A percentile compares a stretch with the other conserved stretches of the same genome.
Evolutionary conservation across 2,888 invertebrate genomes (phyloP).

Genomic region (Papilio gigon): DNA sequence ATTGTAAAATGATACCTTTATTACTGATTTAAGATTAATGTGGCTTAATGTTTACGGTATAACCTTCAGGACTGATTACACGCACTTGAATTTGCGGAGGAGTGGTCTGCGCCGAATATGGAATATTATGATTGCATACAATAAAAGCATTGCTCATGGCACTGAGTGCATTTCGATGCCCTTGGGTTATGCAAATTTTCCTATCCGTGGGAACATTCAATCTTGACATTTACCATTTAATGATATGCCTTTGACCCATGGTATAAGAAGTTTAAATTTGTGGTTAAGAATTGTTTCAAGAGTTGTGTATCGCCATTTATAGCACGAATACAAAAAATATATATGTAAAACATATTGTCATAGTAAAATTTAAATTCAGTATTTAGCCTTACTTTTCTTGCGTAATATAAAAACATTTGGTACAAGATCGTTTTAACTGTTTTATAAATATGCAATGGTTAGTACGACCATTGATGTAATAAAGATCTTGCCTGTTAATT

Average conservation of each 20-base stretch:
- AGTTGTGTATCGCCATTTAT: too few relatives aligned
- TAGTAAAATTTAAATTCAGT: too few relatives aligned
- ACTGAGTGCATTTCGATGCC: slow-evolving; percentile 27
- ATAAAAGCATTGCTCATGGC: slow-evolving; percentile 17
- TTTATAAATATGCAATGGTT: background rate
- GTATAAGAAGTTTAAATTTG: too few relatives aligned
- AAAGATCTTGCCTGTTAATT: slow-evolving; percentile 20
- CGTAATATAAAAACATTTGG: background rate
- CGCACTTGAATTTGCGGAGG: slow-evolving; percentile 18
- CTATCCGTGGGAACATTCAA: background rate
- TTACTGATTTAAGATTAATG: background rate
- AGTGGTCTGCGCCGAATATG: slow-evolving; percentile 26
- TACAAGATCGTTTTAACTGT: background rate
- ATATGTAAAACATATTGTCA: background rate
- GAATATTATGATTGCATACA: slow-evolving; percentile 9
- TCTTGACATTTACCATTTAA: background rate
- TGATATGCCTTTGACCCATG: background rate
- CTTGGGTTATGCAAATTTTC: slow-evolving; percentile 21
- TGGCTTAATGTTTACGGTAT: background rate
- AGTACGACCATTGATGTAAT: background rate
- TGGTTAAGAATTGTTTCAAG: too few relatives aligned
- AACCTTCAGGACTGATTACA: background rate
- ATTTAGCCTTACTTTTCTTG: background rate
- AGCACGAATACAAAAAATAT: too few relatives aligned
- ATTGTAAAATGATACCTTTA: background rate